phyloP scores from a whole-genome alignment of 2,797 vertebrate genomes.

The Bradypodion ventrale region DNA sequence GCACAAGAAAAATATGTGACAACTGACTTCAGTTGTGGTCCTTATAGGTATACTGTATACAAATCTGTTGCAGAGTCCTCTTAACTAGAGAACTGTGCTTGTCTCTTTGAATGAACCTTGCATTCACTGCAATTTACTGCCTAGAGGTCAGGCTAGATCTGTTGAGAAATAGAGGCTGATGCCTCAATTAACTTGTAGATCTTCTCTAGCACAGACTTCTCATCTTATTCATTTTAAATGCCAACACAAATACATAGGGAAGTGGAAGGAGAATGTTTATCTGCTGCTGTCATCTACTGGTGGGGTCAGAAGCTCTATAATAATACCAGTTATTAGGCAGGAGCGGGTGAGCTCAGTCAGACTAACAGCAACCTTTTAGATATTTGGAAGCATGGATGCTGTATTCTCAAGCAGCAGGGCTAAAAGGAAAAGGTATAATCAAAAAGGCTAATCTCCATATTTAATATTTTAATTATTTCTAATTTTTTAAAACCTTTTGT shows the following conservation, averaged over 20 bases:
- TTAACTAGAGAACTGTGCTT: background rate
- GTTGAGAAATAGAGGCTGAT: background rate
- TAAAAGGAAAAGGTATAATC: too few relatives aligned
- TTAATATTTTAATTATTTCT: too few relatives aligned
- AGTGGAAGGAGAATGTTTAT: background rate
- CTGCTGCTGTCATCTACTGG: background rate
- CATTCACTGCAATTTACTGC: background rate
- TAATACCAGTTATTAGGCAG: too few relatives aligned
- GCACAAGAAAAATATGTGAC: slow-evolving; percentile 1
- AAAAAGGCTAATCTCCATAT: too few relatives aligned
- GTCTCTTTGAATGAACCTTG: slow-evolving; percentile 1
- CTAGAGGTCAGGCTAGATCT: background rate
- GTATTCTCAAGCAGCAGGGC: too few relatives aligned
- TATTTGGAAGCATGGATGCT: too few relatives aligned
- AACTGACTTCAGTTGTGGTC: background rate
- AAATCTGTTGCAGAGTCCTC: background rate
- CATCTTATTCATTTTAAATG: background rate
- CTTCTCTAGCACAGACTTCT: background rate
- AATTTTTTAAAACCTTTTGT: too few relatives aligned
- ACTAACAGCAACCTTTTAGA: too few relatives aligned
- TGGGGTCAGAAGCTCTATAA: background rate
- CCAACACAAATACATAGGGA: background rate
- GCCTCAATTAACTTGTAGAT: background rate
- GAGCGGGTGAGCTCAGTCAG: too few relatives aligned
- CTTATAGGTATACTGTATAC: background rate